Evolutionary conservation across 2,797 vertebrate species (phyloP).

Genomic region (Macroramphosus scolopax): DNA sequence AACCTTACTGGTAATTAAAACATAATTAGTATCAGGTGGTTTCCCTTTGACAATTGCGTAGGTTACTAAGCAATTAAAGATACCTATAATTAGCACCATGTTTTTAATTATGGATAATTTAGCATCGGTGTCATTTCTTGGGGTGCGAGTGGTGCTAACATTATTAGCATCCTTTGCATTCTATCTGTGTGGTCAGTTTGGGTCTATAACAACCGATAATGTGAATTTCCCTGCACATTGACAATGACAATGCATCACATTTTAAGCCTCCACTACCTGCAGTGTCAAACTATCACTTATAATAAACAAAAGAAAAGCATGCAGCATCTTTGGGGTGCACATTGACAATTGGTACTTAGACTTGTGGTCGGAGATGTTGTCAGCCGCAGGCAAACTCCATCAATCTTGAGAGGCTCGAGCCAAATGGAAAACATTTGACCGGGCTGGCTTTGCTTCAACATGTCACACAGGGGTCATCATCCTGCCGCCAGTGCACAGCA

Average conservation of each 20-base stretch:
- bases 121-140: slow-evolving; percentile 56
- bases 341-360: no score
- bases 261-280: no score
- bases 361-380: no score
- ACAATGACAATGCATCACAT: no score
- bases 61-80: slow-evolving; percentile 79
- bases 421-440: slow-evolving; percentile 31
- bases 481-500: slow-evolving; percentile 8
- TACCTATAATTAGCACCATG: slow-evolving; percentile 78
- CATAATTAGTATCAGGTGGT: slow-evolving; percentile 81
- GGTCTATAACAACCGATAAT: slow-evolving; percentile 39
- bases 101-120: slow-evolving; percentile 80
- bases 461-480: slow-evolving; percentile 33
- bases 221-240: slow-evolving; percentile 45
- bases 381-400: slow-evolving; percentile 1
- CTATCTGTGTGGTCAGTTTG: slow-evolving; percentile 36
- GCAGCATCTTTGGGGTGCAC: no score
- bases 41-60: slow-evolving; percentile 79
- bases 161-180: slow-evolving; percentile 62
- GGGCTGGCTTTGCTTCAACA: slow-evolving; percentile 20
- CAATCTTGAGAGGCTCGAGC: slow-evolving; percentile 9
- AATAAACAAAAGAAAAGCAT: no score
- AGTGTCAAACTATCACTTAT: no score
- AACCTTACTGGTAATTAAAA: slow-evolving; percentile 76
- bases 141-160: slow-evolving; percentile 47